phyloP scores from a whole-genome alignment of 2,113 vertebrate genomes.

The Sigmodon hispidus region DNA sequence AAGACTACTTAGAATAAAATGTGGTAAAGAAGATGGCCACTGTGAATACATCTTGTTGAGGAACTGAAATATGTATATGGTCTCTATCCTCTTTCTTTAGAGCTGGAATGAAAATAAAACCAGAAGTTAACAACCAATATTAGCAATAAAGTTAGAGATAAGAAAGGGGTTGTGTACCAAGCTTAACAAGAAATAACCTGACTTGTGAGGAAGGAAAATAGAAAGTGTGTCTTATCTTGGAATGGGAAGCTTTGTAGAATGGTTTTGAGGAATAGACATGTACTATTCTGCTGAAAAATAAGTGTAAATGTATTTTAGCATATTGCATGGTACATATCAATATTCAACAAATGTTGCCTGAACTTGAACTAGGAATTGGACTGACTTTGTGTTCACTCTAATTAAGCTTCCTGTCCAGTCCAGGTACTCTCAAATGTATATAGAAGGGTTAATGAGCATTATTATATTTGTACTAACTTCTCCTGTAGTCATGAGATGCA shows the following conservation, averaged over 20 bases:
- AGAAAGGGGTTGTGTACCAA: background rate
- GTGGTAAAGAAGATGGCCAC: no score
- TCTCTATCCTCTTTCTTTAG: background rate
- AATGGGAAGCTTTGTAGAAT: background rate
- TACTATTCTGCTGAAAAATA: slow-evolving; percentile 31
- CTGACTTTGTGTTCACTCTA: background rate
- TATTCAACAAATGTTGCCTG: background rate
- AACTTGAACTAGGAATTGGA: slow-evolving; percentile 7
- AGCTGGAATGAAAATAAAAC: background rate
- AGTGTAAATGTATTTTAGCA: slow-evolving; percentile 1
- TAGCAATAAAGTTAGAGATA: background rate
- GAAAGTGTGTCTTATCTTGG: background rate
- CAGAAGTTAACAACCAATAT: background rate
- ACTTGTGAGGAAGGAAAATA: background rate
- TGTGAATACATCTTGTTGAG: background rate
- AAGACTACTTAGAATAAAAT: background rate
- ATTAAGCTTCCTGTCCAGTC: background rate
- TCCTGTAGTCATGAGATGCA: background rate
- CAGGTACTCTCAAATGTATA: background rate
- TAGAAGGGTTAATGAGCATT: background rate
- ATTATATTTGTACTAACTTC: background rate
- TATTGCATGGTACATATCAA: background rate
- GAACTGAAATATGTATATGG: background rate
- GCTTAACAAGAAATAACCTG: background rate
- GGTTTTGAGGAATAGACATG: background rate